These are phyloP conservation scores for Hyperoplus lanceolatus DNA, from an alignment of 2,797 vertebrate species.

Conservation along the genomic window DNA sequence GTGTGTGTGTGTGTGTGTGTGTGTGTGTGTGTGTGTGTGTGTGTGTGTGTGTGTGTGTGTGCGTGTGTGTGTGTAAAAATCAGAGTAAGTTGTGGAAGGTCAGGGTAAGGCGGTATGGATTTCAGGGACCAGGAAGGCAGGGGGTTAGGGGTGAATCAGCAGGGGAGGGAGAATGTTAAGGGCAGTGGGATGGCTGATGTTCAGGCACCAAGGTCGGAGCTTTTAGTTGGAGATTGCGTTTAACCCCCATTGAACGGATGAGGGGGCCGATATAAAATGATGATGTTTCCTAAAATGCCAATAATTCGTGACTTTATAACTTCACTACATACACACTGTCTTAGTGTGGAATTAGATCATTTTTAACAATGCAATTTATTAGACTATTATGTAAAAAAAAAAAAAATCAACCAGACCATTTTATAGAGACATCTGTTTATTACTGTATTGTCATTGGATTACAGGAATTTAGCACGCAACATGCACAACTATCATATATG, in stretches of 20 bases:
- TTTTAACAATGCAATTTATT: not conserved
- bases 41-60: not conserved
- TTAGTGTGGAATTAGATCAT: not conserved
- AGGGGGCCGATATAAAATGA: no score
- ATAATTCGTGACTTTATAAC: not conserved
- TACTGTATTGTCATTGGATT: not conserved
- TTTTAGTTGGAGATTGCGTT: constrained; percentile 1
- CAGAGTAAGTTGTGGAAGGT: constrained; percentile 32
- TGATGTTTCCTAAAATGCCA: not conserved
- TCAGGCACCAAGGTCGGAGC: not conserved
- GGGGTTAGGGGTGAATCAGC: constrained; percentile 43
- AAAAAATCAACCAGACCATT: not conserved
- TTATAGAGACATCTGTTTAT: not conserved
- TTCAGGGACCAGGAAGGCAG: constrained; percentile 52
- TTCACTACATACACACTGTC: not conserved
- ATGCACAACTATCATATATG: not conserved
- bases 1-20: constrained; percentile 16
- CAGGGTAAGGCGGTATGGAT: constrained; percentile 49
- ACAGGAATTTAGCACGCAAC: not conserved
- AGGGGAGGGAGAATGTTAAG: constrained; percentile 16
- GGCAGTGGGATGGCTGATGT: not conserved
- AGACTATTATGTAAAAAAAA: not conserved
- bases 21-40: constrained; percentile 30
- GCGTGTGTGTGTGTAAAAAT: constrained; percentile 14
- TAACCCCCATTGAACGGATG: not conserved